phyloP scores from a whole-genome alignment of 2,113 vertebrate species.

The Pangasianodon hypophthalmus region DNA sequence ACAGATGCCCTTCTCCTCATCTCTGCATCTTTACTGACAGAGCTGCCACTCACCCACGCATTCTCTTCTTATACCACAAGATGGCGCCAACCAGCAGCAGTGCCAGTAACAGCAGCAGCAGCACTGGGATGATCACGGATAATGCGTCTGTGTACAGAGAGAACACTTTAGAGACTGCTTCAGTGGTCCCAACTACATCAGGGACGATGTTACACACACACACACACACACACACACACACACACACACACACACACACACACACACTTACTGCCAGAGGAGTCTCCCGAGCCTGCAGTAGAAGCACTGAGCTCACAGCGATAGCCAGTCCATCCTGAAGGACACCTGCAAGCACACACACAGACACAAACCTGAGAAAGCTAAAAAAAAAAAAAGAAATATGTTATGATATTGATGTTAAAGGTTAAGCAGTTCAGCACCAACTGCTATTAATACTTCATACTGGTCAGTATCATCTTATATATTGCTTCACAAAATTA shows the following conservation, averaged over 20 bases:
- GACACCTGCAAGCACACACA: constrained; percentile 66
- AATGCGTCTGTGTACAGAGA: constrained; percentile 71
- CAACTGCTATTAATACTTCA: no score
- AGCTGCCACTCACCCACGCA: constrained; percentile 85
- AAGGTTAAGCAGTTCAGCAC: no score
- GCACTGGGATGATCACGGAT: constrained; percentile 84
- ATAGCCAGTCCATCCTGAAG: constrained; percentile 67
- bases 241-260: neutral
- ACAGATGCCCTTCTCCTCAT: neutral
- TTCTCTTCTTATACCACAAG: constrained; percentile 90
- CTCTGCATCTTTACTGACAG: neutral
- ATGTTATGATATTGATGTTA: no score
- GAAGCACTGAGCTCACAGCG: constrained; percentile 63
- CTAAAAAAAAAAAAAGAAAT: neutral
- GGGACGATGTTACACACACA: neutral
- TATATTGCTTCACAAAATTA: neutral
- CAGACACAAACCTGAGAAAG: no score
- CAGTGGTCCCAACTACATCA: neutral
- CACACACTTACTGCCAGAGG: constrained; percentile 65
- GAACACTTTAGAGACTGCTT: neutral
- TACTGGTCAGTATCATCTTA: neutral
- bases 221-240: neutral
- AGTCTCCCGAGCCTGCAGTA: constrained; percentile 45
- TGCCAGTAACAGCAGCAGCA: constrained; percentile 80
- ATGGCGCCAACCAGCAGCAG: constrained; percentile 81